These are phyloP conservation scores for Trichogramma pretiosum DNA, from an alignment of 1,140 invertebrate species.

Conservation along the genomic window DNA sequence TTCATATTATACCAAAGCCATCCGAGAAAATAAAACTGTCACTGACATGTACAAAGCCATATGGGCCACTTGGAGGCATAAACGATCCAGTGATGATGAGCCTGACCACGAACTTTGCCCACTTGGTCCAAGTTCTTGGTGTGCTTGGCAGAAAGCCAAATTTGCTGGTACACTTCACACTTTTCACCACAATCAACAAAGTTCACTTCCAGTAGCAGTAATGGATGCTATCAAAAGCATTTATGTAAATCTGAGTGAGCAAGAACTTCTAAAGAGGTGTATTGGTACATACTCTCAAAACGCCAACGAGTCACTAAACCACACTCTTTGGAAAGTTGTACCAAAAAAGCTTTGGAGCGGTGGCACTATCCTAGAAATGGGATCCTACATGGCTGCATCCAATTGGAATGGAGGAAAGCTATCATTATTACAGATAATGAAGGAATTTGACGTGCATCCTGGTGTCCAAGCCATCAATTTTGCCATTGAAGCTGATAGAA, in stretches of 20 bases:
- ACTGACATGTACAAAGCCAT: slow-evolving; percentile 15
- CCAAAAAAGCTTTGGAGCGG: slow-evolving; percentile 10
- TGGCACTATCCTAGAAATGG: not conserved
- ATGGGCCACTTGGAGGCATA: slow-evolving; percentile 11
- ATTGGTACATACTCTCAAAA: slow-evolving; percentile 12
- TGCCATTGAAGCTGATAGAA: no score
- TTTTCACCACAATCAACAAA: no score
- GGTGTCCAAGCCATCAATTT: no score
- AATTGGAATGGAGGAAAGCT: no score
- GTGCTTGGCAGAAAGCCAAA: slow-evolving; percentile 12
- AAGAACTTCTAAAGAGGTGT: slow-evolving; percentile 15
- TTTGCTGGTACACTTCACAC: no score
- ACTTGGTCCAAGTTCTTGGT: slow-evolving; percentile 8
- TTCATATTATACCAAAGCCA: slow-evolving; percentile 19
- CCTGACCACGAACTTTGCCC: slow-evolving; percentile 14
- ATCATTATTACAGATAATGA: no score
- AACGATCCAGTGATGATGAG: slow-evolving; percentile 8
- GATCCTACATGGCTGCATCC: not conserved
- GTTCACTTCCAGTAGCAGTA: not conserved
- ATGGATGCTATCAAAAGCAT: slow-evolving; percentile 11
- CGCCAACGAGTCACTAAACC: slow-evolving; percentile 9
- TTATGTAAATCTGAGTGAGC: slow-evolving; percentile 12
- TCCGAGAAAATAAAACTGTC: slow-evolving; percentile 13
- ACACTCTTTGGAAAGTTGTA: slow-evolving; percentile 9
- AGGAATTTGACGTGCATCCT: no score